Conservation (phyloP, 2,113 vertebrate species). For the Phylloscopus whistleri region DNA sequence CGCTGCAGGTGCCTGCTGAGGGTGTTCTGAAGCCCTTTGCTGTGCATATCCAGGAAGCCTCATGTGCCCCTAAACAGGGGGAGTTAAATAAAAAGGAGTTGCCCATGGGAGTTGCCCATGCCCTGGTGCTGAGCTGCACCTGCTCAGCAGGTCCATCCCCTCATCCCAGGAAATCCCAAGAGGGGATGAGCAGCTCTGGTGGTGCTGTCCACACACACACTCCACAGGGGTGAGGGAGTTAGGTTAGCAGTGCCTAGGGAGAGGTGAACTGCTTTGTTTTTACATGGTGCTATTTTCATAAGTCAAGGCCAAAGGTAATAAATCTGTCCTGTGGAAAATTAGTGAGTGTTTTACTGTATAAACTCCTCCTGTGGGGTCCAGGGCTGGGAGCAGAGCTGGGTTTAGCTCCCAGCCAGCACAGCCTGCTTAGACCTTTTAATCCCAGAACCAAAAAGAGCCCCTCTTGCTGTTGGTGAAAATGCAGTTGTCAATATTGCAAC, state of each 20-base stretch:
- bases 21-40: background rate
- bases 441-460: background rate
- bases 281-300: background rate
- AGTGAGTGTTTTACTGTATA: background rate
- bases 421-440: background rate
- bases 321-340: background rate
- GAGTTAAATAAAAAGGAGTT: too few relatives aligned
- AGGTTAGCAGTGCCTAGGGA: background rate
- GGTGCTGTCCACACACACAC: rapidly evolving
- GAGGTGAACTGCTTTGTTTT: background rate
- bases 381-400: background rate
- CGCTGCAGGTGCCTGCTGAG: rapidly evolving
- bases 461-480: background rate
- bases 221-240: background rate
- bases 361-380: rapidly evolving
- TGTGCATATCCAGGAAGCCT: rapidly evolving
- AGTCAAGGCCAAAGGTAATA: background rate
- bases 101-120: too few relatives aligned
- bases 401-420: background rate
- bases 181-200: background rate
- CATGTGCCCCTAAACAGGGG: rapidly evolving
- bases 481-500: background rate
- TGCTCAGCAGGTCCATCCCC: background rate
- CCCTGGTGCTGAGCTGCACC: rapidly evolving
- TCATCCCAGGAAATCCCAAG: background rate